Evolutionary conservation across 2,797 vertebrate species (phyloP), one percentile per base, ranked within the genome.

Genomic region (Sebastes taczanowskii): DNA sequence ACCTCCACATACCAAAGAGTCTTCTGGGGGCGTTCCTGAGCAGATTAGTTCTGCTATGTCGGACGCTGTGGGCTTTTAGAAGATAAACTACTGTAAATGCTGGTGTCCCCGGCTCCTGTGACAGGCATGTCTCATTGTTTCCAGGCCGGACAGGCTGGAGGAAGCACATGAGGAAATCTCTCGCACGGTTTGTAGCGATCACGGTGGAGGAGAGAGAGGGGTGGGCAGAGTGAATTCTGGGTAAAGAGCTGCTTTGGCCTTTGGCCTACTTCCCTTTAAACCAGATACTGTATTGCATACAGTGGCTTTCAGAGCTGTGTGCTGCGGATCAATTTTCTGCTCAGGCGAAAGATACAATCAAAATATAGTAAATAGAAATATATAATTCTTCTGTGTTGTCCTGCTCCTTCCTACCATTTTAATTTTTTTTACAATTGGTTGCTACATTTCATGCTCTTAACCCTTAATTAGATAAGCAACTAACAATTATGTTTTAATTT

Each of bases 31-130:
- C 49, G 20, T 38, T 88, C 68, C 78, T 82, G 77, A 80, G 55
- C 62, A 55, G 64, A 93, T 95, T 93, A 87, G 90, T 89, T 93
- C 86, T 84, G 84, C 85, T 56, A 35, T 46, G 34, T 76, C 73
- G 66, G 11, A 78, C 76, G 59, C 46, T 11, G 62, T n/a, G 18
- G 49, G 5, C 30, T 71, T 78, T 76, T 78, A 77, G 75, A 78
- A 86, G 46, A 81, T 63, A 76, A 86, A 80, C 20, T 32, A 59
- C 53, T 23, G 20, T 63, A 63, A 25, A 29, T 66, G 59, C 53
- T 75, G 22, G 27, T 67, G 78, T 74, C 49, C 59, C 59, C 7
- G 42, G 53, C 55, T 82, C 73, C 78, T 5, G 38, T 81, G 77
- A 83, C 79, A 79, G 66, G 74, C 87, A 75, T 81, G 80, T 69